phyloP scores from a whole-genome alignment of 2,888 invertebrate genomes.

The Caenorhabditis zanzibari region DNA sequence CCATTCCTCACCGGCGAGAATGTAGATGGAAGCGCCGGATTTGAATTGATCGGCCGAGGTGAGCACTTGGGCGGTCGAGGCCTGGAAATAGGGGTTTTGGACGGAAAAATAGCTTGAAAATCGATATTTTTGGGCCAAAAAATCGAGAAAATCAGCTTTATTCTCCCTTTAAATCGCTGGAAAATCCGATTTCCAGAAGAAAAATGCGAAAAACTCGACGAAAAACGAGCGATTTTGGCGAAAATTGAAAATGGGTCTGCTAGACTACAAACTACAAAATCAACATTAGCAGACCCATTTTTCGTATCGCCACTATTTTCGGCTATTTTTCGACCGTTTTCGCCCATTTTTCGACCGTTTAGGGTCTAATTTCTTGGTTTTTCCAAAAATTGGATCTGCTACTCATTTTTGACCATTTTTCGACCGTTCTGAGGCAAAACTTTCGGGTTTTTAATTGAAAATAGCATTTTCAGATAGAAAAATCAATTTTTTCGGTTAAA shows the following conservation, averaged over 20 bases:
- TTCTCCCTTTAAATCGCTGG: too few species aligned
- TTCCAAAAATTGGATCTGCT: background rate
- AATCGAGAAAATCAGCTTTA: too few species aligned
- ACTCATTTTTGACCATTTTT: background rate
- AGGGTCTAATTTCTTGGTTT: too few species aligned
- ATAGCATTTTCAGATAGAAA: background rate
- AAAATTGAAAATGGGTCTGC: too few species aligned
- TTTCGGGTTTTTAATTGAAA: background rate
- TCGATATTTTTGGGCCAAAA: too few species aligned
- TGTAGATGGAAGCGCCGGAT: slow-evolving; percentile 64
- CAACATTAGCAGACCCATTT: background rate
- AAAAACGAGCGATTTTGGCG: background rate
- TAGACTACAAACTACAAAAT: too few species aligned
- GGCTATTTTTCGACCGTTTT: background rate
- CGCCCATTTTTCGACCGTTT: background rate
- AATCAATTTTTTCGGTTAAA: too few species aligned
- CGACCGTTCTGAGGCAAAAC: background rate
- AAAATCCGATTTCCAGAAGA: too few species aligned
- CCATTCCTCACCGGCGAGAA: slow-evolving; percentile 74
- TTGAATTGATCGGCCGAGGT: slow-evolving; percentile 63
- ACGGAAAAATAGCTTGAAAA: too few species aligned
- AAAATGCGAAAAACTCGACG: background rate
- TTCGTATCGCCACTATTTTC: background rate
- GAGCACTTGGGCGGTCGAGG: slow-evolving; percentile 53
- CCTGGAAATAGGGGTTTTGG: slow-evolving; percentile 51